phyloP scores from a whole-genome alignment of 2,797 vertebrate species.

The Megaceryle alcyon region DNA sequence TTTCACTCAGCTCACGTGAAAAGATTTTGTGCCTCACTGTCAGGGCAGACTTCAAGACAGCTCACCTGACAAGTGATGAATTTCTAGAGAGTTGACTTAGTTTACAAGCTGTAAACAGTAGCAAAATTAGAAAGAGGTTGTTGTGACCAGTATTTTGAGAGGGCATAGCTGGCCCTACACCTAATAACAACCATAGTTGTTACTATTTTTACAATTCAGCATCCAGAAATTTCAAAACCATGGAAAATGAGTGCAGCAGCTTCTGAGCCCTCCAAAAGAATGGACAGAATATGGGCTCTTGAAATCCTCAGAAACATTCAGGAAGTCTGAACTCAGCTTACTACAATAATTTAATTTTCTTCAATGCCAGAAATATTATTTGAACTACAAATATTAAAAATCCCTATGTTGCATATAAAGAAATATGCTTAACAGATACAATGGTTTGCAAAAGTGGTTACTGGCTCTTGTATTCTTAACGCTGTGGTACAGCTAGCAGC shows the following conservation, averaged over 20 bases:
- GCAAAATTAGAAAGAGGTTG: background rate
- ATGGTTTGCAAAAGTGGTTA: background rate
- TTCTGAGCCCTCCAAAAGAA: background rate
- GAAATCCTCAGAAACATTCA: background rate
- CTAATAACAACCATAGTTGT: background rate
- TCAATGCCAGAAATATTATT: background rate
- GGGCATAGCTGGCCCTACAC: background rate
- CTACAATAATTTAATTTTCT: background rate
- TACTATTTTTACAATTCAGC: background rate
- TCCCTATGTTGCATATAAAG: background rate
- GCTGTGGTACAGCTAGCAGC: background rate
- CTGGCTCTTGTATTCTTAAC: background rate
- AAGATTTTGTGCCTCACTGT: background rate
- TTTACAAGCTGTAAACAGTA: rapidly evolving
- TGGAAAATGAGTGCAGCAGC: background rate
- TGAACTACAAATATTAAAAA: background rate
- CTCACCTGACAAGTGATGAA: background rate
- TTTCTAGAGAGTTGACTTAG: background rate
- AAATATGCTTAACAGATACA: background rate
- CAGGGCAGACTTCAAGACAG: background rate
- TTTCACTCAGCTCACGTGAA: background rate
- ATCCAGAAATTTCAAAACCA: background rate
- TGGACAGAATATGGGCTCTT: background rate
- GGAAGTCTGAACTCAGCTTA: background rate
- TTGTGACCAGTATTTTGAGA: background rate